Percentiles rank a stretch among this genome's conserved stretches.
Evolutionary conservation across 2,888 invertebrate species (phyloP).

Genomic region (Watsonalla binaria): DNA sequence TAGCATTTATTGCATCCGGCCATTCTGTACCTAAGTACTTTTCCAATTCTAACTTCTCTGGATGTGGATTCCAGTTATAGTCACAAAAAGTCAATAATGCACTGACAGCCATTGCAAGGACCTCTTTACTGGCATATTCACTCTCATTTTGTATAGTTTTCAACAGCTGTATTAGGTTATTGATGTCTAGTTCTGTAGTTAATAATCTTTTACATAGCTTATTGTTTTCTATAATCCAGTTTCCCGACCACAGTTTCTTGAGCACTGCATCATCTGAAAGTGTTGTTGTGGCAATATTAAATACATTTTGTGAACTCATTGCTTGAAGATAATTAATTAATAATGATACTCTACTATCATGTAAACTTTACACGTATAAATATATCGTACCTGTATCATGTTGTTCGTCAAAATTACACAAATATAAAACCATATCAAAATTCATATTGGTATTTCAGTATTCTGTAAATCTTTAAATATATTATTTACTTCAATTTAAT

Average conservation of each 20-base stretch:
- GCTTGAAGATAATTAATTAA: too few relatives aligned
- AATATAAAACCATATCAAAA: slow-evolving; percentile 28
- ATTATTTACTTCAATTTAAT: too few relatives aligned
- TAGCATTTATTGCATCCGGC: slow-evolving; percentile 63
- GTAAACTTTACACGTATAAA: not conserved
- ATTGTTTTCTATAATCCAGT: slow-evolving; percentile 45
- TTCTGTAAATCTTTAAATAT: too few relatives aligned
- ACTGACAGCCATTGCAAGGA: slow-evolving; percentile 80
- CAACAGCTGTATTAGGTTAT: slow-evolving; percentile 33
- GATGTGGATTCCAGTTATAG: slow-evolving; percentile 89
- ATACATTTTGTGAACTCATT: too few relatives aligned
- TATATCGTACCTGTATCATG: slow-evolving; percentile 36
- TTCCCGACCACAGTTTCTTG: slow-evolving; percentile 48
- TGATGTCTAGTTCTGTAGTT: slow-evolving; percentile 38
- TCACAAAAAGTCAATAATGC: slow-evolving; percentile 86
- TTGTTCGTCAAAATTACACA: slow-evolving; percentile 63
- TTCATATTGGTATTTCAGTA: slow-evolving; percentile 13
- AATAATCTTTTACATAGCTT: slow-evolving; percentile 49
- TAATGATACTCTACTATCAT: too few relatives aligned
- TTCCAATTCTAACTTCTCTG: slow-evolving; percentile 54
- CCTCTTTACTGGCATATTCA: slow-evolving; percentile 38
- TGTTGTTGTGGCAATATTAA: slow-evolving; percentile 3
- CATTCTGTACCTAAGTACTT: slow-evolving; percentile 59
- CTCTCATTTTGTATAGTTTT: slow-evolving; percentile 32
- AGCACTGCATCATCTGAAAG: slow-evolving; percentile 45